phyloP scores from a whole-genome alignment of 2,113 vertebrate genomes.

The Loxodonta africana region DNA sequence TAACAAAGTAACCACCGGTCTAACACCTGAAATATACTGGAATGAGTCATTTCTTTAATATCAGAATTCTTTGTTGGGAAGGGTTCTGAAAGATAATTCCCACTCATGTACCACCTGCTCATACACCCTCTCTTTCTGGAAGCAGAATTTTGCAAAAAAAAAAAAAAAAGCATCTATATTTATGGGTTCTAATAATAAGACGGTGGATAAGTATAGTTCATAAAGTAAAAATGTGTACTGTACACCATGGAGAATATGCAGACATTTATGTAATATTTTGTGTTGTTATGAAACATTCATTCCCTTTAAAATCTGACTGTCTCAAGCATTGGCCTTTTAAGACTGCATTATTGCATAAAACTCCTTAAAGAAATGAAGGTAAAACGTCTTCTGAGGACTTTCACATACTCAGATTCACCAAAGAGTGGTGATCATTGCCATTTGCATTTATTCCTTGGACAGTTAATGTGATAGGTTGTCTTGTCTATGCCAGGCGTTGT shows the following conservation, averaged over 20 bases:
- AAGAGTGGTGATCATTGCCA: not conserved
- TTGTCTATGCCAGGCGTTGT: not conserved
- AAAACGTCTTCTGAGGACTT: not conserved
- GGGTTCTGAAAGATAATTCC: not conserved
- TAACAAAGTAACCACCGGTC: constrained; percentile 35
- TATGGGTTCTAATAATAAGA: constrained; percentile 6
- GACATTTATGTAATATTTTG: not conserved
- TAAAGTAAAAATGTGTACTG: not conserved
- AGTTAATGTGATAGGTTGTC: not conserved
- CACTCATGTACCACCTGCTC: not conserved
- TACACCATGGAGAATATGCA: not conserved
- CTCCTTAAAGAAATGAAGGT: constrained; percentile 41
- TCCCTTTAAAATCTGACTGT: constrained; percentile 44
- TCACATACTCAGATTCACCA: not conserved
- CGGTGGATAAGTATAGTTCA: not conserved
- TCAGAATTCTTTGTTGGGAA: constrained; percentile 44
- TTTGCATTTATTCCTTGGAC: constrained; percentile 27
- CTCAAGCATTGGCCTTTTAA: not conserved
- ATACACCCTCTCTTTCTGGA: not conserved
- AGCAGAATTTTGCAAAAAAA: constrained; percentile 1
- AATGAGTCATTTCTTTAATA: not conserved
- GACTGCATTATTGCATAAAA: constrained; percentile 24
- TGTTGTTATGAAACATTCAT: not conserved
- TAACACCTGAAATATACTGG: not conserved
- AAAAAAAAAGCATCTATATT: constrained; percentile 6